A percentile compares a stretch with the other conserved stretches of the same genome.
phyloP scores from a whole-genome alignment of 2,113 vertebrate genomes.

The Onychorhynchus coronatus region DNA sequence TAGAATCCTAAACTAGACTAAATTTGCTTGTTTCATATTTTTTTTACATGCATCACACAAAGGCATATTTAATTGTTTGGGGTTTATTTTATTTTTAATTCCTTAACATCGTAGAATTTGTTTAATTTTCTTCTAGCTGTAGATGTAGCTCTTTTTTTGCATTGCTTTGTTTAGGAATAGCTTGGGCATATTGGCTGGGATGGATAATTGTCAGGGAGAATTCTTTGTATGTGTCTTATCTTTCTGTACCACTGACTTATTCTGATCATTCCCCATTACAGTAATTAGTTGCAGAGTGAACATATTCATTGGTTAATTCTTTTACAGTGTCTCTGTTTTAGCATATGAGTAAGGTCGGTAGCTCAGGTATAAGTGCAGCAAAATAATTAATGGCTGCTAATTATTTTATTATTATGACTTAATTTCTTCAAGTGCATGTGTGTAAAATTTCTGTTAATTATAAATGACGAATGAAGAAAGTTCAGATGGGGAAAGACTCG shows the following conservation, averaged over 20 bases:
- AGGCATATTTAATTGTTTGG: not conserved
- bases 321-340: not conserved
- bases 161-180: not conserved
- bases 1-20: not conserved
- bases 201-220: not conserved
- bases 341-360: not conserved
- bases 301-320: not conserved
- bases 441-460: conserved; percentile 25
- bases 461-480: not conserved
- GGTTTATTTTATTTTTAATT: not conserved
- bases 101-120: not conserved
- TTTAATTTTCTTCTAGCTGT: not conserved
- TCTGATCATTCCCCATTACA: not conserved
- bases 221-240: not conserved
- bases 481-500: not conserved
- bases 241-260: not conserved
- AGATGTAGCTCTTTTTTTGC: not conserved
- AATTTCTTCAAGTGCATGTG: conserved; percentile 9
- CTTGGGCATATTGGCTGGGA: not conserved
- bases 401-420: conserved; percentile 15
- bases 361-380: conserved; percentile 16
- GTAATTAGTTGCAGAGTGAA: conserved; percentile 5
- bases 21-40: not conserved
- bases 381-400: conserved; percentile 41
- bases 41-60: not conserved